phyloP scores from a whole-genome alignment of 2,113 vertebrate species.

The Hemiprocne comata region DNA sequence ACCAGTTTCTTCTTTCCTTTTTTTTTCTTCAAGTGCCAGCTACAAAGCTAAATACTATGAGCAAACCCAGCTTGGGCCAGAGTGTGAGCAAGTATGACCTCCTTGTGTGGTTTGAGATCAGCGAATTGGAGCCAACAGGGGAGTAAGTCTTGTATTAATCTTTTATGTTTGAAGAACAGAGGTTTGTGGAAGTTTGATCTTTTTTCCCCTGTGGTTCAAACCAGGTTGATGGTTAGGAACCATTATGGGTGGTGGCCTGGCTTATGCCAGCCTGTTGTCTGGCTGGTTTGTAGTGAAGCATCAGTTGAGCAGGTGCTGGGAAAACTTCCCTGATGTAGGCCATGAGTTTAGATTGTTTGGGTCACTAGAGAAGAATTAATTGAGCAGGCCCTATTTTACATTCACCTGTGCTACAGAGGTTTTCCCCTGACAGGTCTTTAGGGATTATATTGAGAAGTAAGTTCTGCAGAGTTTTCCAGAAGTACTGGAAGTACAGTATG shows the following conservation, averaged over 20 bases:
- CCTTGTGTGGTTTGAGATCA: constrained; percentile 99
- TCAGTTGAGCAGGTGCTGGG: background rate
- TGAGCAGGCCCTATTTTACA: background rate
- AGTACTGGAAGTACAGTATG: background rate
- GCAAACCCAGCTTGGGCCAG: constrained; percentile 93
- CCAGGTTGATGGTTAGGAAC: background rate
- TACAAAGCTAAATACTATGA: constrained; percentile 95
- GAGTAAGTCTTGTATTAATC: constrained; percentile 84
- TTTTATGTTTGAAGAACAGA: background rate
- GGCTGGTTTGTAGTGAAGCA: background rate
- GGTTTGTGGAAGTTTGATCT: background rate
- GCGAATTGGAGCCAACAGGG: constrained; percentile 96
- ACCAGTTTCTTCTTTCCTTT: background rate
- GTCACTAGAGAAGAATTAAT: background rate
- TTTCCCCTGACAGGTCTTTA: background rate
- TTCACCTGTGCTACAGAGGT: background rate
- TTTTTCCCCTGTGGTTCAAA: background rate
- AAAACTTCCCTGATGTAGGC: background rate
- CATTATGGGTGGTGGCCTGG: background rate
- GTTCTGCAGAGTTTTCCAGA: background rate
- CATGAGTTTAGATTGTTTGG: background rate
- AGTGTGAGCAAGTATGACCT: constrained; percentile 98
- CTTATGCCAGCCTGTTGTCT: background rate
- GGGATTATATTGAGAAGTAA: background rate
- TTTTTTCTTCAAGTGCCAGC: constrained; percentile 85